Percentiles rank a stretch among this genome's conserved stretches.
These are phyloP conservation scores for Chymomyza amoena DNA, from an alignment of 2,888 invertebrate genomes.

Conservation along the genomic window DNA sequence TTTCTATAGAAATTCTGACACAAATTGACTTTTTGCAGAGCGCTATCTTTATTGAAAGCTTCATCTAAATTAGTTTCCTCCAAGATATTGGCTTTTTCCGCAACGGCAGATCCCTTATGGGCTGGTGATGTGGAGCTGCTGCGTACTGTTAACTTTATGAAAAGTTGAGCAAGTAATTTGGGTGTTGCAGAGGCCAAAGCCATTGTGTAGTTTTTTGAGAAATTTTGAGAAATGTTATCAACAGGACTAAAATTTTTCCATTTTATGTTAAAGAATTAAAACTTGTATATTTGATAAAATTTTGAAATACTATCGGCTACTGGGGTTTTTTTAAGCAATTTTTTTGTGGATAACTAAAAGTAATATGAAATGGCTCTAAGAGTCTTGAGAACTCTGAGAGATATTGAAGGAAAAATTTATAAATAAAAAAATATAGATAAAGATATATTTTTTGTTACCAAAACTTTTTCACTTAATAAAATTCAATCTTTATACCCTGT, in stretches of 20 bases:
- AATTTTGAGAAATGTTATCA: too few relatives aligned
- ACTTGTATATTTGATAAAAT: neutral
- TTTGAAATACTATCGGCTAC: too few relatives aligned
- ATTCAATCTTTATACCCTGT: too few relatives aligned
- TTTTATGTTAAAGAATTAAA: neutral
- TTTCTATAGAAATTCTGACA: conserved; percentile 22
- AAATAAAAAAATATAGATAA: too few relatives aligned
- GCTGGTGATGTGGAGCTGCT: conserved; percentile 6
- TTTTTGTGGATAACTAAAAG: too few relatives aligned
- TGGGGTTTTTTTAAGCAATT: too few relatives aligned
- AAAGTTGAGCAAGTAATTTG: conserved; percentile 14
- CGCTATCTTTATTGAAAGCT: conserved; percentile 26
- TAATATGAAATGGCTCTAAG: too few relatives aligned
- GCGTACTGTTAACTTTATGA: conserved; percentile 9
- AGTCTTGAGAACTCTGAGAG: too few relatives aligned
- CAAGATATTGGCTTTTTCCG: conserved; percentile 15
- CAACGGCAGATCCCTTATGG: conserved; percentile 25
- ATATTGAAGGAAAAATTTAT: too few relatives aligned
- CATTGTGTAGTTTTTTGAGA: neutral
- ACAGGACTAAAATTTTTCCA: neutral
- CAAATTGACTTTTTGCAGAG: conserved; percentile 36
- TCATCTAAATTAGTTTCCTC: conserved; percentile 18
- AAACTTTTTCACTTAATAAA: too few relatives aligned
- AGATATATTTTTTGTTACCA: too few relatives aligned
- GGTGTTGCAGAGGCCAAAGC: neutral